Percentiles rank a stretch among this genome's conserved stretches.
Conservation (phyloP, 2,797 vertebrate genomes). For the Ambastaia sidthimunki region DNA sequence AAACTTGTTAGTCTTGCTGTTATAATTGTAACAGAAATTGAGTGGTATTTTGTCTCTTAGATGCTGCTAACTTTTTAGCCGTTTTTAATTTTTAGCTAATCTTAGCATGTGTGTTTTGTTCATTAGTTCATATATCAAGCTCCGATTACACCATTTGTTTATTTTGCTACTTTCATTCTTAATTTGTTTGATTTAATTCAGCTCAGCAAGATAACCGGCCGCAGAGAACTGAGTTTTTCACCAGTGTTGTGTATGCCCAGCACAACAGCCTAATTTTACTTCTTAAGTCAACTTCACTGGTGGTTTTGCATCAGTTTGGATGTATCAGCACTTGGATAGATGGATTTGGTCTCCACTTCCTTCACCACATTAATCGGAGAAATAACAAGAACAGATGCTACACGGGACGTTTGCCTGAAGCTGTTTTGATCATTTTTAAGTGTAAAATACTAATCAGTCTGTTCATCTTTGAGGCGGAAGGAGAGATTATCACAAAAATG, state of each 20-base stretch:
- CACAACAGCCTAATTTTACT: not conserved
- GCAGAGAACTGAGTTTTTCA: not conserved
- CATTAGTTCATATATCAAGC: not conserved
- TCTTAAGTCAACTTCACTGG: constrained; percentile 14
- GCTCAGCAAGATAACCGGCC: constrained; percentile 3
- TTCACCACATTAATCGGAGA: constrained; percentile 11
- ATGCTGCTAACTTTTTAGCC: too few relatives aligned
- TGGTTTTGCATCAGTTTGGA: constrained; percentile 10
- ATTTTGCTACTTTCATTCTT: not conserved
- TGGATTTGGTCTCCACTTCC: constrained; percentile 1
- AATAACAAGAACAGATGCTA: not conserved
- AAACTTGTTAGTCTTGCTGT: too few relatives aligned
- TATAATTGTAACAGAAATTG: too few relatives aligned
- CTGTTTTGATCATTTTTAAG: constrained; percentile 17
- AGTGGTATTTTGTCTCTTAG: too few relatives aligned
- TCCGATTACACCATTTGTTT: not conserved
- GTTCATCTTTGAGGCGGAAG: not conserved
- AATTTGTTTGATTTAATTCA: constrained; percentile 9
- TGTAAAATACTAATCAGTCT: constrained; percentile 10
- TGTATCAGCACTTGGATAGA: constrained; percentile 19
- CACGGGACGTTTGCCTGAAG: not conserved
- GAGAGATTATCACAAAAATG: constrained; percentile 9
- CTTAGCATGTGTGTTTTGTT: not conserved
- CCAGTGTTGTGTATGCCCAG: not conserved
- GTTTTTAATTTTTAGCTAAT: not conserved